Conservation (phyloP, 37 sponge, comb jelly and placozoan genomes). For the Haliclona indistincta region DNA sequence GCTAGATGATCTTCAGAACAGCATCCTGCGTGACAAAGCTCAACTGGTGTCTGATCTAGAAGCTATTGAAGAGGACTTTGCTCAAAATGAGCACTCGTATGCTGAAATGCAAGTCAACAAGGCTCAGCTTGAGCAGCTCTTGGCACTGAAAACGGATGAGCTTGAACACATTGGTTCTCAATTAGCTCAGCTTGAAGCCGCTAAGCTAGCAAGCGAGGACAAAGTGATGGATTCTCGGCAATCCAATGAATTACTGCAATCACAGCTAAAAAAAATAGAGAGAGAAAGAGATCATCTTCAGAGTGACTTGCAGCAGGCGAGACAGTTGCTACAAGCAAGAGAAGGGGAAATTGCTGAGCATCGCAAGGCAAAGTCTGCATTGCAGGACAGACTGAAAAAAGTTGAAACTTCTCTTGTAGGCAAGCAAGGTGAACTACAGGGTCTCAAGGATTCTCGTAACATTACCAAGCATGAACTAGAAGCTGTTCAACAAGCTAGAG, state of each 20-base stretch:
- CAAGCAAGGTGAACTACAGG: slow-evolving; percentile 34
- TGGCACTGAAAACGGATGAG: slow-evolving; percentile 24
- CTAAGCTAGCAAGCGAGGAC: background rate
- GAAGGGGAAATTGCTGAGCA: slow-evolving; percentile 25
- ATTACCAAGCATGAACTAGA: slow-evolving; percentile 58
- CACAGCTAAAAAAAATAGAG: slow-evolving; percentile 1
- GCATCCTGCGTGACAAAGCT: slow-evolving; percentile 68
- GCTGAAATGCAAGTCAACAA: slow-evolving; percentile 35
- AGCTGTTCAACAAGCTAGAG: slow-evolving; percentile 8
- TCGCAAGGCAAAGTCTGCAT: slow-evolving; percentile 35
- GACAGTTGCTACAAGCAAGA: slow-evolving; percentile 4
- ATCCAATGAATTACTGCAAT: background rate
- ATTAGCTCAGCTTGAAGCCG: slow-evolving; percentile 9
- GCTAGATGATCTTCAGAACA: slow-evolving; percentile 55
- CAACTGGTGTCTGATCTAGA: slow-evolving; percentile 67
- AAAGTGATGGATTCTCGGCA: background rate
- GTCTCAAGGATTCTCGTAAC: slow-evolving; percentile 44
- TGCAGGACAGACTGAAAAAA: slow-evolving; percentile 23
- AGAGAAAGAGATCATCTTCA: slow-evolving; percentile 9
- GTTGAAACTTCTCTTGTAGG: slow-evolving; percentile 30
- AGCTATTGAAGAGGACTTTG: slow-evolving; percentile 71
- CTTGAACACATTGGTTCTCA: slow-evolving; percentile 24
- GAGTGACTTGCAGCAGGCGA: background rate
- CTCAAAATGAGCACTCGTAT: slow-evolving; percentile 51
- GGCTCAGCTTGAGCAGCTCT: slow-evolving; percentile 33